Conservation (phyloP, 2,888 invertebrate genomes). For the Dolomedes plantarius region DNA sequence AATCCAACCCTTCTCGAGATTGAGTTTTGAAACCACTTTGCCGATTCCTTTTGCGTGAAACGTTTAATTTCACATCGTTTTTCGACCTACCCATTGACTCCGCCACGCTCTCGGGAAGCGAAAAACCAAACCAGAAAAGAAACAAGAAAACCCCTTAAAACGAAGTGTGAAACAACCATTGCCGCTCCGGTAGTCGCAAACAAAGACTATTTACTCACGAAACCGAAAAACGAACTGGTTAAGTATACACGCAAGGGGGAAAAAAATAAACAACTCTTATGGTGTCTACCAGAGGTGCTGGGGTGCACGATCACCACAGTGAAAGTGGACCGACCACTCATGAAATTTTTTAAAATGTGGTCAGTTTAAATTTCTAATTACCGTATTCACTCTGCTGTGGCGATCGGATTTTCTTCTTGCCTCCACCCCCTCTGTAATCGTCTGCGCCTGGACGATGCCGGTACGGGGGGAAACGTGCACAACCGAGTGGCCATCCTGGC, state of each 20-base stretch:
- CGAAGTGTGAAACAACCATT: neutral
- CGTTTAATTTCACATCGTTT: constrained; percentile 2
- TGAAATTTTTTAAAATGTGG: neutral
- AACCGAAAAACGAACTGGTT: constrained; percentile 13
- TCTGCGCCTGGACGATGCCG: constrained; percentile 24
- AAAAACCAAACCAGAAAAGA: neutral
- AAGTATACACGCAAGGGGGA: constrained; percentile 6
- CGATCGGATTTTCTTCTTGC: neutral
- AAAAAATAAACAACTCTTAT: neutral
- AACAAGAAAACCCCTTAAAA: neutral
- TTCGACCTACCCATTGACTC: neutral
- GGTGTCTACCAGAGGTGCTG: constrained; percentile 19
- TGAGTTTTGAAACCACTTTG: no score
- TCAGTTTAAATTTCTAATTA: constrained; percentile 43
- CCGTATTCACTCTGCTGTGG: neutral
- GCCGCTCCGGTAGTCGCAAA: constrained; percentile 23
- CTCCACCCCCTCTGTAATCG: constrained; percentile 7
- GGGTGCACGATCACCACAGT: constrained; percentile 42
- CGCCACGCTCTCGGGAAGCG: neutral
- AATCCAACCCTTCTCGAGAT: no score
- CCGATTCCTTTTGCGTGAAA: no score
- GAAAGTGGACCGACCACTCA: constrained; percentile 9
- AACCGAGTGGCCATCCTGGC: constrained; percentile 21
- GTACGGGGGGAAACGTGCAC: constrained; percentile 29
- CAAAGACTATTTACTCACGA: constrained; percentile 14